Percentiles rank a stretch among this genome's conserved stretches.
phyloP scores from a whole-genome alignment of 1,140 invertebrate genomes.

The Ips typographus region DNA sequence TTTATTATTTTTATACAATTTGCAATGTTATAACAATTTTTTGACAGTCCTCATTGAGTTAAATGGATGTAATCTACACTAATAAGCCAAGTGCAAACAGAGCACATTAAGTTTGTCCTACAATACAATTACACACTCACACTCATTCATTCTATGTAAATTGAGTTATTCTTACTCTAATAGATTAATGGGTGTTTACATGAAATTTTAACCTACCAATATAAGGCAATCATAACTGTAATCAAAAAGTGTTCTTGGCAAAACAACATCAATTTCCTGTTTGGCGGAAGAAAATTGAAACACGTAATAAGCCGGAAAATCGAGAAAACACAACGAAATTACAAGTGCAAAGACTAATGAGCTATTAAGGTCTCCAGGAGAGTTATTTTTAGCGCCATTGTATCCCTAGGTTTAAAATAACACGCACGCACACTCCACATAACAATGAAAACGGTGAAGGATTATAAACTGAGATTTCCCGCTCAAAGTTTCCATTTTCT shows the following conservation, averaged over 20 bases:
- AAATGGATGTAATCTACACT: too few species aligned
- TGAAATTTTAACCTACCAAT: too few species aligned
- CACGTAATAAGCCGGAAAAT: conserved; percentile 9
- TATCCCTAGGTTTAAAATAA: conserved; percentile 26
- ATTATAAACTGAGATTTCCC: conserved; percentile 27
- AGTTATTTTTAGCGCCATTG: conserved; percentile 29
- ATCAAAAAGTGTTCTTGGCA: not conserved
- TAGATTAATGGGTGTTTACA: too few species aligned
- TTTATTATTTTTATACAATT: too few species aligned
- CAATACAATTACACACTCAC: too few species aligned
- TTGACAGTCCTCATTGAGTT: too few species aligned
- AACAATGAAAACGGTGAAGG: conserved; percentile 18
- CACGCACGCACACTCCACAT: conserved; percentile 20
- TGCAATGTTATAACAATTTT: too few species aligned
- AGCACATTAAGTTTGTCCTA: too few species aligned
- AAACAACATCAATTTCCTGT: not conserved
- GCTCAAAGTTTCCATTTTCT: conserved; percentile 22
- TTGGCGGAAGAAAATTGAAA: not conserved
- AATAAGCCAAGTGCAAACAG: too few species aligned
- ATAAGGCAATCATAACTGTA: too few species aligned
- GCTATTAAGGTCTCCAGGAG: conserved; percentile 19
- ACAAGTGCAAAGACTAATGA: conserved; percentile 9
- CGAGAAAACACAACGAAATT: conserved; percentile 6
- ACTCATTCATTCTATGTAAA: too few species aligned
- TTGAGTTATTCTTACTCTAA: too few species aligned